phyloP scores from a whole-genome alignment of 2,797 vertebrate species.

The Cercopithecus neglectus region DNA sequence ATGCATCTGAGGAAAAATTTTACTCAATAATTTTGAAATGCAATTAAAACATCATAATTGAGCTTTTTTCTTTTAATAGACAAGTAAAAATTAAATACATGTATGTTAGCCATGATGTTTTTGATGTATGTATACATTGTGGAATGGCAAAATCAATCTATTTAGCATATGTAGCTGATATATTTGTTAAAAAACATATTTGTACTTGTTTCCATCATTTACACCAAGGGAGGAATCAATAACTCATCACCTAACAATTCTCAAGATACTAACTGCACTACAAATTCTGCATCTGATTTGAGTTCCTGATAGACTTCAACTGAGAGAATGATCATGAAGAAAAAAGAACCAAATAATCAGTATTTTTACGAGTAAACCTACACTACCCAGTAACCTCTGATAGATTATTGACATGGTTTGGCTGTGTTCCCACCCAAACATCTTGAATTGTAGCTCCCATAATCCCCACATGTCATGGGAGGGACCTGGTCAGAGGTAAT shows the following conservation, averaged over 20 bases:
- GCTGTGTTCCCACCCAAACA: too few relatives aligned
- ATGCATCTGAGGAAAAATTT: neutral
- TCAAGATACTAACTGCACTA: neutral
- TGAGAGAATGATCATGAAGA: neutral
- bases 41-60: neutral
- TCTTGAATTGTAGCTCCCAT: too few relatives aligned
- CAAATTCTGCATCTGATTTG: neutral
- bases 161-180: neutral
- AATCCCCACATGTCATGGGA: too few relatives aligned
- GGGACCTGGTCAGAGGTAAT: too few relatives aligned
- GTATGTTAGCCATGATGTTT: neutral
- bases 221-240: neutral
- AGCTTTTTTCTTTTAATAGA: neutral
- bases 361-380: neutral
- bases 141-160: neutral
- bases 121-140: neutral
- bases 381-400: neutral
- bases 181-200: neutral
- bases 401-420: neutral
- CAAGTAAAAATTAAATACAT: neutral
- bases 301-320: neutral
- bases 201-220: neutral
- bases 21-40: constrained; percentile 18
- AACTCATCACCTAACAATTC: neutral
- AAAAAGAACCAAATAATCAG: neutral